Conservation (phyloP, 2,888 invertebrate species). For the Aelia acuminata region DNA sequence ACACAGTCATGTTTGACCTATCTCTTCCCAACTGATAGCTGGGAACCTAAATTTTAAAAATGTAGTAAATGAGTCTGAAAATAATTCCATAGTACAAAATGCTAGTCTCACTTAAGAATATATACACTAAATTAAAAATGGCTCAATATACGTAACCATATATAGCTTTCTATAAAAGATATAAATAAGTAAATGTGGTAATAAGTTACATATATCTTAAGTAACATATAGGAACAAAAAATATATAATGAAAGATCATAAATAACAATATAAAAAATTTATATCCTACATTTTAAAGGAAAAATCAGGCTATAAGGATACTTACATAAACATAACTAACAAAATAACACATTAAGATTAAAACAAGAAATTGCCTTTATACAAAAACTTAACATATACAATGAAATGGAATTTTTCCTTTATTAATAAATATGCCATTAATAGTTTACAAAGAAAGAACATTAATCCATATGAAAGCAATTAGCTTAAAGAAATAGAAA, state of each 20-base stretch:
- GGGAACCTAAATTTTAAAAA: constrained; percentile 8
- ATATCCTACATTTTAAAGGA: background rate
- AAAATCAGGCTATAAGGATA: constrained; percentile 13
- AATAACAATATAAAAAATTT: constrained; percentile 21
- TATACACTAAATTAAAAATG: constrained; percentile 32
- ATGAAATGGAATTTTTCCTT: constrained; percentile 10
- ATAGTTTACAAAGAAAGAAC: background rate
- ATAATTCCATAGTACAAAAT: constrained; percentile 30
- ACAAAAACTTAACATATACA: constrained; percentile 31
- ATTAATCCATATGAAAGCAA: background rate
- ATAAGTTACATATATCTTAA: constrained; percentile 37
- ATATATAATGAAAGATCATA: constrained; percentile 18
- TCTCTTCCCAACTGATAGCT: background rate
- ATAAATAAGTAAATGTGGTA: constrained; percentile 23
- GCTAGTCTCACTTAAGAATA: constrained; percentile 14
- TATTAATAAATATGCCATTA: background rate
- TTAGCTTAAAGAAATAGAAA: background rate
- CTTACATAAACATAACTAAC: background rate
- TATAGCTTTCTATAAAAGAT: constrained; percentile 2
- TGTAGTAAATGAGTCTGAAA: constrained; percentile 10
- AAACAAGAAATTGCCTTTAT: constrained; percentile 7
- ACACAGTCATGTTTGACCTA: constrained; percentile 34
- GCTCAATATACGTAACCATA: background rate
- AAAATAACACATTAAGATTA: constrained; percentile 27
- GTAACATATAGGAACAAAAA: constrained; percentile 34